A percentile compares a stretch with the other conserved stretches of the same genome.
These are phyloP conservation scores for Sitta europaea DNA, from an alignment of 2,113 vertebrate genomes.

Conservation along the genomic window DNA sequence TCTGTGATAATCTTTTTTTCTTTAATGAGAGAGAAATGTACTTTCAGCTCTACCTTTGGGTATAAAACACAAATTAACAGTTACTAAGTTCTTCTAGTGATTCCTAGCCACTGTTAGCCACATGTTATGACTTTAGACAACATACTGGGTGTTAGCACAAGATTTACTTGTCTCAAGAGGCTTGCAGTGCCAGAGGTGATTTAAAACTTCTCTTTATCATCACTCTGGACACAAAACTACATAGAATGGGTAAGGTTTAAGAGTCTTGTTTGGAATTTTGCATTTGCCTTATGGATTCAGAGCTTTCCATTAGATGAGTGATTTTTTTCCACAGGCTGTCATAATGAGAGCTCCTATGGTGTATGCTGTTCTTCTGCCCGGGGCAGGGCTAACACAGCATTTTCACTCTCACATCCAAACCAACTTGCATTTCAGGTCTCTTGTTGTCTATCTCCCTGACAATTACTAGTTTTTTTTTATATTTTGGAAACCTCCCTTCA, in stretches of 20 bases:
- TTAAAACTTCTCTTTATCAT: not conserved
- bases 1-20: not conserved
- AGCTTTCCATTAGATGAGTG: not conserved
- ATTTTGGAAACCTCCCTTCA: not conserved
- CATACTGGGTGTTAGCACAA: not conserved
- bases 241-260: not conserved
- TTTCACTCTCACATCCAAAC: not conserved
- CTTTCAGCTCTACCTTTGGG: not conserved
- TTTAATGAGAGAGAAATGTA: not conserved
- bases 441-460: accelerated
- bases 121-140: not conserved
- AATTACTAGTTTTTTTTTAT: too few species aligned
- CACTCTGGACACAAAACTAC: not conserved
- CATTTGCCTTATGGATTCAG: not conserved
- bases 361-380: not conserved
- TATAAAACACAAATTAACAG: not conserved
- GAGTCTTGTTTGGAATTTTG: not conserved
- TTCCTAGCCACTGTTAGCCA: not conserved
- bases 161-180: not conserved
- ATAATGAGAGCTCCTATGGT: not conserved
- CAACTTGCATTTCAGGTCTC: not conserved
- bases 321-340: not conserved
- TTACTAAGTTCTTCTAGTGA: not conserved
- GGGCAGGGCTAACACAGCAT: accelerated
- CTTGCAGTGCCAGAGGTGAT: not conserved